Conservation (phyloP, 1,140 invertebrate species). For the Bombus breviceps region DNA sequence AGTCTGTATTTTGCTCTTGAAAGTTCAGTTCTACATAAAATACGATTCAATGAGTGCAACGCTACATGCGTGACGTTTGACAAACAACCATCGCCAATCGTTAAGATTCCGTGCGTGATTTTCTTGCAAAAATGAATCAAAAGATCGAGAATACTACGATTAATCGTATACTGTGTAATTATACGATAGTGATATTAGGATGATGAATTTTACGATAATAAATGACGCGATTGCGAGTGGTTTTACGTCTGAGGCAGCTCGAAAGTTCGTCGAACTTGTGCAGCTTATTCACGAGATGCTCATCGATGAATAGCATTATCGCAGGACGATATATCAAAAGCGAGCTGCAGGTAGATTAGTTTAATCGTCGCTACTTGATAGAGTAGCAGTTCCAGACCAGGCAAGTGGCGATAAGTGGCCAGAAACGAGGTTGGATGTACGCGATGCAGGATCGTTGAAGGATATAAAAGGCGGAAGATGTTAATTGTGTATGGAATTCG, state of each 20-base stretch:
- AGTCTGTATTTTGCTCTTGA: constrained; percentile 70
- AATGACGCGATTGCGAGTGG: neutral
- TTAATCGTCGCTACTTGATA: constrained; percentile 52
- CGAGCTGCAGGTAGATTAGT: constrained; percentile 34
- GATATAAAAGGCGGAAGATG: neutral
- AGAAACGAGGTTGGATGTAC: too few species aligned
- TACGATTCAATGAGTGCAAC: neutral
- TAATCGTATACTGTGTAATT: neutral
- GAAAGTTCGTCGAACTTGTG: neutral
- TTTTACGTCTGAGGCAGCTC: neutral
- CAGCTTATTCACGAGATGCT: constrained; percentile 46
- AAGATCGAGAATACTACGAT: neutral
- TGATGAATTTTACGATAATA: neutral
- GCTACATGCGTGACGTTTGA: too few species aligned
- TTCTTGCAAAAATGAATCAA: neutral
- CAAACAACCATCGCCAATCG: neutral
- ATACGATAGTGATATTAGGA: neutral
- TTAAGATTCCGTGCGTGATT: neutral
- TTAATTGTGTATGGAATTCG: constrained; percentile 17
- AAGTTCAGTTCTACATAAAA: neutral
- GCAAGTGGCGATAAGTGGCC: neutral
- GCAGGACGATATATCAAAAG: constrained; percentile 24
- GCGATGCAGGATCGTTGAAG: neutral
- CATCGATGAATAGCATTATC: constrained; percentile 44
- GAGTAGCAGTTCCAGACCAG: neutral